Percentiles rank a stretch among this genome's conserved stretches.
These are phyloP conservation scores for Daphoenositta chrysoptera DNA, from an alignment of 2,113 vertebrate species.

Conservation along the genomic window DNA sequence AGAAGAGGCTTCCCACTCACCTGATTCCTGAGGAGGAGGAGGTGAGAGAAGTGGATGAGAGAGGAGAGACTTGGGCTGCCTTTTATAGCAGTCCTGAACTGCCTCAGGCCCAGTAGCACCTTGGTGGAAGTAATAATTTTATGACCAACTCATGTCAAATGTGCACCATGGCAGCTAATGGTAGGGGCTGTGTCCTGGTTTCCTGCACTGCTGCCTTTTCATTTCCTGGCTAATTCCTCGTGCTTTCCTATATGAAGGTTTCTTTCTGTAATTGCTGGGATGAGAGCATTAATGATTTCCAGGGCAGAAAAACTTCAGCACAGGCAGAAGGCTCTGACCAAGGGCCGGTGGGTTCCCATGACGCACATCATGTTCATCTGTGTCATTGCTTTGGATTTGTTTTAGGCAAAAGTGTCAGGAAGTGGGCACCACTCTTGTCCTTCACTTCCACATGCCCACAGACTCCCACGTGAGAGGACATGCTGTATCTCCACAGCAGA, in stretches of 20 bases:
- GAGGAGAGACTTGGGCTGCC: no score
- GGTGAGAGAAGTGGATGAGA: no score
- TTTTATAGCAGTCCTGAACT: no score
- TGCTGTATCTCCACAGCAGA: not conserved
- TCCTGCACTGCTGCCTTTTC: not conserved
- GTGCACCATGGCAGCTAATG: not conserved
- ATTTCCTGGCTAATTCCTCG: not conserved
- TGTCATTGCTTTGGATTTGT: not conserved
- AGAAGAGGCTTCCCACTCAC: no score
- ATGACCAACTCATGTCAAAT: not conserved
- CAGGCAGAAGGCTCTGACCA: not conserved
- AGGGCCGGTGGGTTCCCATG: not conserved
- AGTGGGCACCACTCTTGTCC: not conserved
- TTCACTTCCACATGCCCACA: no score
- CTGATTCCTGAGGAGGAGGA: no score
- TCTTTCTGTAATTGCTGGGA: not conserved
- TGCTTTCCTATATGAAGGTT: not conserved
- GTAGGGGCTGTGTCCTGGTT: not conserved
- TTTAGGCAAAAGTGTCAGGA: not conserved
- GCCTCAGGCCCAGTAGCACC: no score
- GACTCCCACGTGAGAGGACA: fast-evolving
- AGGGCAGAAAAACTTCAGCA: not conserved
- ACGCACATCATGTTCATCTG: not conserved
- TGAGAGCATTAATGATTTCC: not conserved
- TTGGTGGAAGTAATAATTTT: no score